phyloP scores from a whole-genome alignment of 2,888 invertebrate genomes.

The Notodonta ziczac region DNA sequence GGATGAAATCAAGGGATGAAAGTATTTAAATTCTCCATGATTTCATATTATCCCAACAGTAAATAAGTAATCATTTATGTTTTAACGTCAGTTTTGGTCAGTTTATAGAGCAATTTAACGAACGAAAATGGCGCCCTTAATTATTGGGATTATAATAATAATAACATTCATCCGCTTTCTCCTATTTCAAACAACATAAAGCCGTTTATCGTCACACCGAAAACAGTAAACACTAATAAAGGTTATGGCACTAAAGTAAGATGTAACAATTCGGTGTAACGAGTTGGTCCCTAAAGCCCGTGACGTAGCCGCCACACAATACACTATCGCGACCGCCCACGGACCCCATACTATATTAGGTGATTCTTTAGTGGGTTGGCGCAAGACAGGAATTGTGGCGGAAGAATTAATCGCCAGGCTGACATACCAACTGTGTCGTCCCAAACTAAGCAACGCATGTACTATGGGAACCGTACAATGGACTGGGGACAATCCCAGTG shows the following conservation, averaged over 20 bases:
- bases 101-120: too few species aligned
- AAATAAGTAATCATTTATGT: too few species aligned
- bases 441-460: too few species aligned
- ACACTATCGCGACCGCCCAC: conserved; percentile 40
- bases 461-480: too few species aligned
- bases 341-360: conserved; percentile 43
- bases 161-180: not conserved
- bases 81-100: too few species aligned
- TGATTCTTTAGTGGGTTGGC: conserved; percentile 40
- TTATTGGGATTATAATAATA: not conserved
- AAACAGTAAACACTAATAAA: conserved; percentile 45
- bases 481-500: too few species aligned
- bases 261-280: conserved; percentile 49
- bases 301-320: conserved; percentile 46
- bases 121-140: too few species aligned
- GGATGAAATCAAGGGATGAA: too few species aligned
- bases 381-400: conserved; percentile 29
- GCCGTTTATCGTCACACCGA: conserved; percentile 23
- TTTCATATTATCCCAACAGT: too few species aligned
- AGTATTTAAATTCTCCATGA: too few species aligned
- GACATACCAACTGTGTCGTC: too few species aligned
- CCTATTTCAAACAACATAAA: conserved; percentile 4
- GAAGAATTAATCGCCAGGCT: not conserved
- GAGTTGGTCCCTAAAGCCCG: conserved; percentile 41
- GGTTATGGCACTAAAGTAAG: conserved; percentile 43